These are phyloP conservation scores for Argentina silus DNA, from an alignment of 2,797 vertebrate species.

Conservation along the genomic window DNA sequence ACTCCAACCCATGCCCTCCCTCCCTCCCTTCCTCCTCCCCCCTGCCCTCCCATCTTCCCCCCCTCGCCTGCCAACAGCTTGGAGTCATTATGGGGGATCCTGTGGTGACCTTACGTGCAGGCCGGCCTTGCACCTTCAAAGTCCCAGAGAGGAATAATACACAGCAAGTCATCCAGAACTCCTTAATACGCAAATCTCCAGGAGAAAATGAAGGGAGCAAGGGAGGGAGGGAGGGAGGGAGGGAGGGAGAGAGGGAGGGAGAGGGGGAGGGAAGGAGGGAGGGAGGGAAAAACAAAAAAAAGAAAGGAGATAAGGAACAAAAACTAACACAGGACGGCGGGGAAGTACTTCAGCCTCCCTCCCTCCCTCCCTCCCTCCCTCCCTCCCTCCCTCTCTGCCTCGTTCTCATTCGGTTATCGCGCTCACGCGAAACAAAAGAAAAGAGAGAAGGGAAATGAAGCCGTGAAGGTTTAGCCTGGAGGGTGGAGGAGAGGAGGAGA, in stretches of 20 bases:
- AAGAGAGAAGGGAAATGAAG: slow-evolving; percentile 16
- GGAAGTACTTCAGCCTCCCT: slow-evolving; percentile 44
- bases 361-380: slow-evolving; percentile 31
- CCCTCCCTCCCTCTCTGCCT: slow-evolving; percentile 28
- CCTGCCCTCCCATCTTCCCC: slow-evolving; percentile 46
- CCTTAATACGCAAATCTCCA: slow-evolving; percentile 74
- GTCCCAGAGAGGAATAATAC: slow-evolving; percentile 77
- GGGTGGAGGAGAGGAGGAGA: background rate
- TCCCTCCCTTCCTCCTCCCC: slow-evolving; percentile 44
- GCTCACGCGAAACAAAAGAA: slow-evolving; percentile 18
- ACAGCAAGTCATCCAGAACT: slow-evolving; percentile 78
- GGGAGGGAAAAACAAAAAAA: slow-evolving; percentile 18
- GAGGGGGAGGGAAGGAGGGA: background rate
- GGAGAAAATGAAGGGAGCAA: slow-evolving; percentile 39
- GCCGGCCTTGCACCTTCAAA: slow-evolving; percentile 79
- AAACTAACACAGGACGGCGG: slow-evolving; percentile 45
- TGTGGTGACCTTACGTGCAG: slow-evolving; percentile 78
- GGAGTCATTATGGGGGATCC: slow-evolving; percentile 81
- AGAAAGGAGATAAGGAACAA: slow-evolving; percentile 45
- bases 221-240: background rate
- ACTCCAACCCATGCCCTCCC: slow-evolving; percentile 36
- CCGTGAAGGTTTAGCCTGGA: slow-evolving; percentile 28
- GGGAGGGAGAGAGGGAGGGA: slow-evolving; percentile 1
- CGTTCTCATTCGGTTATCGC: slow-evolving; percentile 27
- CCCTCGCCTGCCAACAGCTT: slow-evolving; percentile 77